Percentiles rank a stretch among this genome's conserved stretches.
Conservation (phyloP, 2,113 vertebrate genomes). For the Gracilinanus agilis region DNA sequence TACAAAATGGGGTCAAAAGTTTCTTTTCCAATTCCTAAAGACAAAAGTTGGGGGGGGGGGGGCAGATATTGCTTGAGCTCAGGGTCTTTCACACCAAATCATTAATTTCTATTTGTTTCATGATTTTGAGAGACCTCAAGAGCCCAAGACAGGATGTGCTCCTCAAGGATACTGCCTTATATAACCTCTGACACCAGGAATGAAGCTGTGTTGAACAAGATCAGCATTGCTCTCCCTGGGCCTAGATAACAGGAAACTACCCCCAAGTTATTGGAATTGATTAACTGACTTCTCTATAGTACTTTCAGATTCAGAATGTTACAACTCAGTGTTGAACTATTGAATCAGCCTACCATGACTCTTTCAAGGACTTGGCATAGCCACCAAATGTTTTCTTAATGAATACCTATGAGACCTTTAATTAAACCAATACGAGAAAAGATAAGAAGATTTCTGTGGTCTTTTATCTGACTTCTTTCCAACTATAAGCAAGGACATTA, state of each 20-base stretch:
- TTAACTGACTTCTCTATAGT: not conserved
- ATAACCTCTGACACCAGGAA: not conserved
- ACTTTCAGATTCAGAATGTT: not conserved
- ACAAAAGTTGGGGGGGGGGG: not conserved
- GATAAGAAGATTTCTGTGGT: not conserved
- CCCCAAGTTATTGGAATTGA: not conserved
- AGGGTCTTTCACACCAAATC: not conserved
- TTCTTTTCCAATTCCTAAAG: slow-evolving; percentile 14
- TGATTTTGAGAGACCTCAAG: not conserved
- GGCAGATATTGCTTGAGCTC: not conserved
- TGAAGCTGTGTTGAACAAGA: not conserved
- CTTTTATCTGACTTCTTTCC: slow-evolving; percentile 22
- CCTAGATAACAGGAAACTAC: not conserved
- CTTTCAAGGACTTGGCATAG: slow-evolving; percentile 29
- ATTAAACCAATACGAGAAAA: not conserved
- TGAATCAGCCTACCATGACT: not conserved
- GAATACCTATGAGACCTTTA: not conserved
- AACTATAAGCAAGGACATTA: not conserved
- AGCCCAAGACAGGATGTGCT: not conserved
- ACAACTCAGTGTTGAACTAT: not conserved
- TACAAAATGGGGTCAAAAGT: slow-evolving; percentile 9
- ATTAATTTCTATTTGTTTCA: not conserved
- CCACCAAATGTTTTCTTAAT: not conserved
- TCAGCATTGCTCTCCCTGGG: not conserved
- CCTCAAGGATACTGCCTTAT: not conserved